Evolutionary conservation across 2,888 invertebrate genomes (phyloP).

Genomic region (Parapristionchus giblindavisi): DNA sequence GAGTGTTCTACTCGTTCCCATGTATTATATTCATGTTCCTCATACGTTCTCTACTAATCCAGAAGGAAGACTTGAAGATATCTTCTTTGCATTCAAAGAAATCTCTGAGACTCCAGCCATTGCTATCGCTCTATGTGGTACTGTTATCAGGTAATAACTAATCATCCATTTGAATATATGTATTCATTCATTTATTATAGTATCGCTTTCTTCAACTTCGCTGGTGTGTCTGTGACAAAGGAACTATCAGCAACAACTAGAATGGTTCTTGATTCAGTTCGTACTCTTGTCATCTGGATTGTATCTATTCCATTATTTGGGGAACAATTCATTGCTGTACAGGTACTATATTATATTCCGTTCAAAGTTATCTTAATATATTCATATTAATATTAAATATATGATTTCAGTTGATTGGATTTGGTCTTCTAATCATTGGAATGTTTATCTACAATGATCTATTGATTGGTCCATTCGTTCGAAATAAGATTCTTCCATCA

Average conservation of each 20-base stretch:
- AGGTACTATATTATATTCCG: conserved; percentile 54
- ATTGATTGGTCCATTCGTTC: conserved; percentile 66
- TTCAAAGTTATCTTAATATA: not conserved
- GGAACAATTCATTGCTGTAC: conserved; percentile 78
- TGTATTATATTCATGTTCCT: conserved; percentile 82
- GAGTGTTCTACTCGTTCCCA: conserved; percentile 77
- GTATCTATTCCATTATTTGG: conserved; percentile 81
- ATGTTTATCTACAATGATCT: conserved; percentile 80
- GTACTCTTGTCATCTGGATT: conserved; percentile 89
- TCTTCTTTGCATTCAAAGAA: conserved; percentile 84
- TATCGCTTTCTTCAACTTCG: conserved; percentile 91
- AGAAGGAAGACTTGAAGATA: conserved; percentile 80
- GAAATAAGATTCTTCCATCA: conserved; percentile 53
- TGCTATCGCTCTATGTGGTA: conserved; percentile 78
- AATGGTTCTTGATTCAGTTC: conserved; percentile 87
- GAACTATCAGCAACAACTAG: conserved; percentile 90
- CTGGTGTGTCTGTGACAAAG: conserved; percentile 90
- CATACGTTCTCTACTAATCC: conserved; percentile 83
- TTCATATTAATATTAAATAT: not conserved
- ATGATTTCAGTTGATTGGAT: conserved; percentile 76
- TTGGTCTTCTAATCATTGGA: conserved; percentile 80
- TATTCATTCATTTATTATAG: conserved; percentile 74
- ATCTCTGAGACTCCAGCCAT: conserved; percentile 78
- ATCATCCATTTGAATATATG: not conserved
- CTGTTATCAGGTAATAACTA: conserved; percentile 58